phyloP scores from a whole-genome alignment of 2,113 vertebrate species.

The Phylloscopus whistleri region DNA sequence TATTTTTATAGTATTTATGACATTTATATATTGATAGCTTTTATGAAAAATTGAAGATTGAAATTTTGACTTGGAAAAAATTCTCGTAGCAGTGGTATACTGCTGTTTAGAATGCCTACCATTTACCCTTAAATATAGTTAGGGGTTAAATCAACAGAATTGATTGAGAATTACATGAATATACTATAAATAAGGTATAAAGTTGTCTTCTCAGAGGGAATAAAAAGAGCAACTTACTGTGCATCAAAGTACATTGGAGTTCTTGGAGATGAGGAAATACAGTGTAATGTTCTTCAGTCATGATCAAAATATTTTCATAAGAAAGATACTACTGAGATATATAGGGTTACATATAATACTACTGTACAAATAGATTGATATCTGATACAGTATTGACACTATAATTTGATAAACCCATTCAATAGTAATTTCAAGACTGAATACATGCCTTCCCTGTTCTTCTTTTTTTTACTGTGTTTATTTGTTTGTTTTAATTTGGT shows the following conservation, averaged over 20 bases:
- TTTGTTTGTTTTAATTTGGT: not conserved
- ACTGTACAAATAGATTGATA: not conserved
- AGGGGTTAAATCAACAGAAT: not conserved
- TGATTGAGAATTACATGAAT: not conserved
- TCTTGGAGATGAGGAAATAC: not conserved
- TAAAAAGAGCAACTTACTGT: not conserved
- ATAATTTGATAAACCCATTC: not conserved
- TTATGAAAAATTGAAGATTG: not conserved
- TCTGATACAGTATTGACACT: not conserved
- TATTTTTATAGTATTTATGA: not conserved
- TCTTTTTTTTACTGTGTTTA: not conserved
- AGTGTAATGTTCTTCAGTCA: not conserved
- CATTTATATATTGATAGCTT: not conserved
- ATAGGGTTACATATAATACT: not conserved
- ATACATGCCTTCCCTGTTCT: not conserved
- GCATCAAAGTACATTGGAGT: not conserved
- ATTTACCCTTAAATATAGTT: not conserved
- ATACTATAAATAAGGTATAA: not conserved
- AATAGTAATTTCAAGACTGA: not conserved
- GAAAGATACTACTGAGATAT: not conserved
- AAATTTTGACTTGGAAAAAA: not conserved
- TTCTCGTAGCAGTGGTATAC: not conserved
- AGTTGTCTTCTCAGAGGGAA: not conserved
- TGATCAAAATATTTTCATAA: not conserved
- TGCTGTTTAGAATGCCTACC: not conserved